Base-by-base conservation (phyloP, 2,888 invertebrate species). In the Callyntrura sp. region DNA sequence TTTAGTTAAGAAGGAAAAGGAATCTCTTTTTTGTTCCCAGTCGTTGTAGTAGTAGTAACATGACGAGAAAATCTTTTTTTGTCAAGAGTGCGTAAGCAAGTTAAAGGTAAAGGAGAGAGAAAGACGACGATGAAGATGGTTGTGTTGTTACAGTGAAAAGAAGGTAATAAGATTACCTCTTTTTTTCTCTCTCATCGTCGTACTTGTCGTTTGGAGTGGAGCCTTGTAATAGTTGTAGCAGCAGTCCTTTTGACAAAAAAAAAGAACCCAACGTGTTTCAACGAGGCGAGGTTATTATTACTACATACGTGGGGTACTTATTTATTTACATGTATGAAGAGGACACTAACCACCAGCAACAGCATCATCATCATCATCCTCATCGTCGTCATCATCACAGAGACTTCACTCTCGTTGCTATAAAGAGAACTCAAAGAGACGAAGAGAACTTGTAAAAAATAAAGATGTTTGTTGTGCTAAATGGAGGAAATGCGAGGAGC, bases 161-260 rank as follows among this genome's bases (percentile, higher is more conserved):
- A 79, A 35, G 79, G 79, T 79, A 79, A 79, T 79, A 60, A 60
- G 79, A 79, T 79, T 79, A 79, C 79, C 57, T 79, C 79, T 79
- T 60, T 57, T 76, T 76, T 43, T 73, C 48, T 23, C 25, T 25
- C 68, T 35, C 35, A 68, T 35, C 68, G 14, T 68, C 11, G 23
- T 9, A 14, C 9, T 20, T 17, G 48, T 48, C 20, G 73, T 14
- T 51, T 14, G 76, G 20, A 23, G 48, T 76, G 48, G 48, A 51
- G 48, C 48, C 23, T 9, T 51, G 76, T 76, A 62, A 9, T 35
- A 6, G 35, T 20, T n/a, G 43, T 70, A 51, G 1, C 51, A 14
- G n/a, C n/a, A n/a, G n/a, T n/a, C n/a, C n/a, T n/a, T n/a, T n/a
- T n/a, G n/a, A n/a, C n/a, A n/a, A n/a, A n/a, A n/a, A n/a, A n/a